A percentile compares a stretch with the other conserved stretches of the same genome.
Conservation (phyloP, 64 coral and sea anemone genomes). For the Stichodactyla helianthus region DNA sequence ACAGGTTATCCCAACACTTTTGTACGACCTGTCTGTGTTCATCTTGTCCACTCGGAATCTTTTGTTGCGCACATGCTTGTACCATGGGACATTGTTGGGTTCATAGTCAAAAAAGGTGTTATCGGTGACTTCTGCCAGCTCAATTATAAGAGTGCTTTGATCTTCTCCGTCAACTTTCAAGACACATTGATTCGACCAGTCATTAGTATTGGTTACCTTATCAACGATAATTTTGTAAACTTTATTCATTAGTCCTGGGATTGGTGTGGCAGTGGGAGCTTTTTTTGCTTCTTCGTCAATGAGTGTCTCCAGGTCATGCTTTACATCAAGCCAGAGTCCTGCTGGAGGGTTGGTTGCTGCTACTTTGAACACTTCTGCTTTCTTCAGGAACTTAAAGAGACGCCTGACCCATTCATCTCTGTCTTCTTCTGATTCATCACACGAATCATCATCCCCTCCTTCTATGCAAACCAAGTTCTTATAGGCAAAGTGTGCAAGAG, state of each 20-base stretch:
- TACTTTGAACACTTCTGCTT: constrained; percentile 8
- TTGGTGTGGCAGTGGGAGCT: not conserved
- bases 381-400: constrained; percentile 22
- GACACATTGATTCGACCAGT: constrained; percentile 26
- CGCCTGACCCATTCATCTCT: constrained; percentile 21
- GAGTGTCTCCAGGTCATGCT: not conserved
- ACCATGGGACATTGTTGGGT: not conserved
- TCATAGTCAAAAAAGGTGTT: not conserved
- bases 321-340: constrained; percentile 7
- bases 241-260: constrained; percentile 11
- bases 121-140: not conserved
- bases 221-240: constrained; percentile 1
- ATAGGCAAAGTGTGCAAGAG: constrained; percentile 25
- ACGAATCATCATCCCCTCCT: not conserved
- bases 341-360: not conserved
- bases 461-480: constrained; percentile 7
- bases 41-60: not conserved
- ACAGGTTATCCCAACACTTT: constrained; percentile 2
- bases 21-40: constrained; percentile 5
- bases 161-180: not conserved
- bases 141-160: not conserved
- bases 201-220: constrained; percentile 17
- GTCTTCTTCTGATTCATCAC: not conserved
- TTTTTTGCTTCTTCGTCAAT: constrained; percentile 27
- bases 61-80: not conserved